A percentile compares a stretch with the other conserved stretches of the same genome.
These are phyloP conservation scores for Delichon dasypus DNA, from an alignment of 2,797 vertebrate species.

Conservation along the genomic window DNA sequence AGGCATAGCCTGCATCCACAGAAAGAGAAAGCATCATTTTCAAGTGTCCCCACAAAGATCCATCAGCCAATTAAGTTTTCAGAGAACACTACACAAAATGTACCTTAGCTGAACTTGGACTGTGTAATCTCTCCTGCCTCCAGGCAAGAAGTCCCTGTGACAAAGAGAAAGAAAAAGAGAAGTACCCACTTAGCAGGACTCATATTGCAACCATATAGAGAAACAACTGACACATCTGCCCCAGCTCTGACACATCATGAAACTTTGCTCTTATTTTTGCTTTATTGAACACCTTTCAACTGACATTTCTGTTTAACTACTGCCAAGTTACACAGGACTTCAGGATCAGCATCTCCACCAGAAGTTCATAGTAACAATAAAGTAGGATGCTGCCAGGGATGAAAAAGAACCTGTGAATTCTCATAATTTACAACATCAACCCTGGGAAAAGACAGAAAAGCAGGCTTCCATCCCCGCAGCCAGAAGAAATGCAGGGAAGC, in stretches of 20 bases:
- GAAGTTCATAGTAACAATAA: neutral
- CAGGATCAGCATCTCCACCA: neutral
- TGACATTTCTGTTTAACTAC: neutral
- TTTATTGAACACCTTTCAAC: neutral
- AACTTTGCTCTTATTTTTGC: neutral
- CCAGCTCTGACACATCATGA: neutral
- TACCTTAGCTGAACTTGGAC: conserved; percentile 97
- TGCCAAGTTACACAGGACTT: neutral
- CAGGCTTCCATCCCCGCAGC: neutral
- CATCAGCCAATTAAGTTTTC: neutral
- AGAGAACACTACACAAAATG: neutral
- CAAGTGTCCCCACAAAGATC: neutral
- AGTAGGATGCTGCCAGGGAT: neutral
- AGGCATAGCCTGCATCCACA: conserved; percentile 87
- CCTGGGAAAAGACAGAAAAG: neutral
- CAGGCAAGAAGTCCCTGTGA: conserved; percentile 92
- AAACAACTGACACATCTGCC: neutral
- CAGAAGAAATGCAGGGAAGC: neutral
- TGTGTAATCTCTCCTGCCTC: conserved; percentile 94
- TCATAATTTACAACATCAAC: neutral
- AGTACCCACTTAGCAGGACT: neutral
- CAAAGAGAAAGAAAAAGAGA: neutral
- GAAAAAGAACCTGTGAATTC: neutral
- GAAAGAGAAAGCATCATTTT: neutral
- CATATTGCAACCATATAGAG: neutral